phyloP scores from a whole-genome alignment of 2,888 invertebrate species.

The Pecten maximus region DNA sequence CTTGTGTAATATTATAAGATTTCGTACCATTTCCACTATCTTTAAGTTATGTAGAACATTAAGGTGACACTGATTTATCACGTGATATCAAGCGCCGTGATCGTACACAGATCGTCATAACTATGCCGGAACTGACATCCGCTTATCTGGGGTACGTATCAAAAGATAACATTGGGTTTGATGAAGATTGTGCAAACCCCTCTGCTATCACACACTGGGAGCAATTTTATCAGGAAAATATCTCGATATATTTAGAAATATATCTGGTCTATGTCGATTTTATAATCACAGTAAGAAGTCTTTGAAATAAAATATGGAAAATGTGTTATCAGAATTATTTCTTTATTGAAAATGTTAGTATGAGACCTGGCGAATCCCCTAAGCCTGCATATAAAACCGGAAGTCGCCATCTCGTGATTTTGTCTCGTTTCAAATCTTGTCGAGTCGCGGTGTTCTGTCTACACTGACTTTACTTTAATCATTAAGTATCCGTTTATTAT shows the following conservation, averaged over 20 bases:
- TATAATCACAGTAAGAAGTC: not conserved
- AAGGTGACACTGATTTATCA: conserved; percentile 17
- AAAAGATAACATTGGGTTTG: not conserved
- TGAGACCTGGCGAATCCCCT: not conserved
- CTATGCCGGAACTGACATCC: not conserved
- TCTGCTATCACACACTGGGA: not conserved
- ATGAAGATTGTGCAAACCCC: not conserved
- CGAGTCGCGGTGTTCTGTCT: conserved; percentile 10
- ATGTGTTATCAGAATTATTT: not conserved
- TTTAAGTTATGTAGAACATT: not conserved
- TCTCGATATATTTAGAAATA: not conserved
- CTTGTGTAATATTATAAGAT: not conserved
- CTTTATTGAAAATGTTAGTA: not conserved
- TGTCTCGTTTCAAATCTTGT: not conserved
- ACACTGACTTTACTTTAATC: not conserved
- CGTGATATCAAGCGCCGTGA: not conserved
- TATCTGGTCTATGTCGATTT: not conserved
- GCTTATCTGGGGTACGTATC: not conserved
- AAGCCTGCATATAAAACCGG: not conserved
- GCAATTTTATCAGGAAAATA: not conserved
- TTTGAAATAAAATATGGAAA: not conserved
- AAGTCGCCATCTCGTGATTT: not conserved
- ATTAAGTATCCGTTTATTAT: not conserved
- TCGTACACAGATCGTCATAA: not conserved
- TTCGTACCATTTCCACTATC: not conserved